These are phyloP conservation scores for Kuschelorhynchus macadamiae DNA, from an alignment of 2,888 invertebrate genomes.

Conservation along the genomic window DNA sequence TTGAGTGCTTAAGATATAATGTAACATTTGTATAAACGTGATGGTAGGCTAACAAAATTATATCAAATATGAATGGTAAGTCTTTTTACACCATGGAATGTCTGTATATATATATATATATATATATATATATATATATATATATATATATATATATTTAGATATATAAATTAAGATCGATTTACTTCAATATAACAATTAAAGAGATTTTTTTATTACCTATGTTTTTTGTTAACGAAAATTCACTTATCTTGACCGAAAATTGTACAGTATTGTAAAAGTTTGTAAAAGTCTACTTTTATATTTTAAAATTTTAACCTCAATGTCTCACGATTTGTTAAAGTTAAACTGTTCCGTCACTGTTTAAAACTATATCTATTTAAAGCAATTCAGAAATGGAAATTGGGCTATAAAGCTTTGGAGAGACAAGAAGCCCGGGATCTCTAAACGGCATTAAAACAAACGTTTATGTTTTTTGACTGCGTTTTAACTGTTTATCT, in stretches of 20 bases:
- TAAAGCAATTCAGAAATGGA: neutral
- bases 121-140: too few species aligned
- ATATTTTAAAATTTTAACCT: neutral
- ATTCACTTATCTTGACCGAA: neutral
- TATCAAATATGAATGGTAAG: too few species aligned
- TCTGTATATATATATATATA: too few species aligned
- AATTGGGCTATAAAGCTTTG: slow-evolving; percentile 21
- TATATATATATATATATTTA: too few species aligned
- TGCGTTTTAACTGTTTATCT: slow-evolving; percentile 24
- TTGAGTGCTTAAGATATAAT: too few species aligned
- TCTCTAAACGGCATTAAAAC: slow-evolving; percentile 29
- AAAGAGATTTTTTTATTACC: too few species aligned
- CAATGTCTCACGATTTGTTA: neutral
- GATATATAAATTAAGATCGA: too few species aligned
- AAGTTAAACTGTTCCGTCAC: neutral
- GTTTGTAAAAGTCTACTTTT: neutral
- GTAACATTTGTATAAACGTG: too few species aligned
- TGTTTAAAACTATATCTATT: neutral
- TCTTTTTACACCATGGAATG: too few species aligned
- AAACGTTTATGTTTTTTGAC: slow-evolving; percentile 25
- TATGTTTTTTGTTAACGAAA: neutral
- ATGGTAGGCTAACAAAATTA: too few species aligned
- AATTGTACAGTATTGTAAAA: neutral
- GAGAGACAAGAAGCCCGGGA: slow-evolving; percentile 23
- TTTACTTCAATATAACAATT: too few species aligned